phyloP scores from a whole-genome alignment of 2,888 invertebrate genomes.

The Lampropteryx suffumata region DNA sequence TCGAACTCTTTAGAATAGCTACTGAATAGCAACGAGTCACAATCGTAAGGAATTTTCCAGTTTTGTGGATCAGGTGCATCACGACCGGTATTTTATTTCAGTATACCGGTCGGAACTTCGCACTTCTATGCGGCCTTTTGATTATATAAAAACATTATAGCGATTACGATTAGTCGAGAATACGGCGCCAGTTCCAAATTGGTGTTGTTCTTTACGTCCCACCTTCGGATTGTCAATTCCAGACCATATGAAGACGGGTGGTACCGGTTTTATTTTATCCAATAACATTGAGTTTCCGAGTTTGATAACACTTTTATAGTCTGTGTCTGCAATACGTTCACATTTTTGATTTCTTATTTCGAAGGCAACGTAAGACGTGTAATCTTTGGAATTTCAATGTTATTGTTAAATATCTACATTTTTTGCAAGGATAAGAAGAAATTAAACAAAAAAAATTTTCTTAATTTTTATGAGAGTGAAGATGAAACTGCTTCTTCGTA shows the following conservation, averaged over 20 bases:
- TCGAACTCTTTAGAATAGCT: background rate
- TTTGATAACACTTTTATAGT: slow-evolving; percentile 24
- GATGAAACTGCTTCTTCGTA: no score
- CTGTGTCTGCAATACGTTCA: slow-evolving; percentile 5
- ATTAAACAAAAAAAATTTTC: no score
- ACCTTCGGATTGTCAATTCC: slow-evolving; percentile 20
- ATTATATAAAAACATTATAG: background rate
- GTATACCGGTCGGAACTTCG: background rate
- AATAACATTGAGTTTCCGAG: slow-evolving; percentile 23
- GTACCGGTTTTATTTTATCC: slow-evolving; percentile 24
- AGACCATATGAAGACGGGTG: slow-evolving; percentile 11
- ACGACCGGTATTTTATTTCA: background rate
- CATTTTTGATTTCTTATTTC: slow-evolving; percentile 14
- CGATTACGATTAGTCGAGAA: background rate
- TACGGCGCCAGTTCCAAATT: slow-evolving; percentile 9
- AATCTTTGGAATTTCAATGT: no score
- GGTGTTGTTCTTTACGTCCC: slow-evolving; percentile 12
- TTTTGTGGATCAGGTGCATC: background rate
- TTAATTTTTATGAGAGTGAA: no score
- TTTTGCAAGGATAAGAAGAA: no score
- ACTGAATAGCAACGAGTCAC: no score
- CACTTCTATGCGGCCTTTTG: background rate
- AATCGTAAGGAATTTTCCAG: background rate
- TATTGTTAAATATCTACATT: no score
- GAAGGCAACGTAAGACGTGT: background rate